Evolutionary conservation across 1,140 invertebrate species (phyloP).

Genomic region (Zeugodacus cucurbitae): DNA sequence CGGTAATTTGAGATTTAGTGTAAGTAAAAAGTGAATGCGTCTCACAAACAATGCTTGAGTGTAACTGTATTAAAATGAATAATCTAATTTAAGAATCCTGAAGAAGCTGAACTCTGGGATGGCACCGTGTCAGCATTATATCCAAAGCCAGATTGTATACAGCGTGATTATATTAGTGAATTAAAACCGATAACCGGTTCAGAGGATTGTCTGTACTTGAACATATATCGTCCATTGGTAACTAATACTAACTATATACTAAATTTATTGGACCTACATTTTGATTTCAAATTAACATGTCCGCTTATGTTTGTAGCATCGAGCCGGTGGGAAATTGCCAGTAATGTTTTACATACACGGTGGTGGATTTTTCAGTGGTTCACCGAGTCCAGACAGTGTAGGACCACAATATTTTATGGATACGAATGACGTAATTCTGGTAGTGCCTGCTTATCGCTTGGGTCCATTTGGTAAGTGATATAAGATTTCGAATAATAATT

Average conservation of each 20-base stretch:
- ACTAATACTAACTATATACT: too few relatives aligned
- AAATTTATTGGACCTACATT: too few relatives aligned
- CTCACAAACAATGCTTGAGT: not conserved
- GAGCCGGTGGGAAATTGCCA: constrained; percentile 52
- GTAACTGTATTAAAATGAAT: not conserved
- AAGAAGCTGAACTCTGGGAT: constrained; percentile 49
- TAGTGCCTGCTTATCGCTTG: constrained; percentile 70
- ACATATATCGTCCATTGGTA: not conserved
- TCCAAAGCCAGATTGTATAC: constrained; percentile 56
- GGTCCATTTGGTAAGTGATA: constrained; percentile 64
- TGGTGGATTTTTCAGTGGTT: constrained; percentile 69
- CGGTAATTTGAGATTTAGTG: constrained; percentile 55
- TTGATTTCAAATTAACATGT: too few relatives aligned
- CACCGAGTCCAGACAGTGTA: constrained; percentile 52
- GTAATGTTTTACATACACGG: constrained; percentile 74
- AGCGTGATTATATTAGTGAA: constrained; percentile 46
- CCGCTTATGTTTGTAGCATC: too few relatives aligned
- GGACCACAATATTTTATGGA: constrained; percentile 67
- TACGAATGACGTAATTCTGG: constrained; percentile 68
- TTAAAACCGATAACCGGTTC: too few relatives aligned
- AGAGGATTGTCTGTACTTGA: not conserved
- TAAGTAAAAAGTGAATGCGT: constrained; percentile 45
- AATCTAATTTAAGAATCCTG: constrained; percentile 53
- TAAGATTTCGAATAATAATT: too few relatives aligned
- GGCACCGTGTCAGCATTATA: constrained; percentile 52